Percentiles rank a stretch among this genome's conserved stretches.
Conservation (phyloP, 2,113 vertebrate species). For the Toxotes chatareus region DNA sequence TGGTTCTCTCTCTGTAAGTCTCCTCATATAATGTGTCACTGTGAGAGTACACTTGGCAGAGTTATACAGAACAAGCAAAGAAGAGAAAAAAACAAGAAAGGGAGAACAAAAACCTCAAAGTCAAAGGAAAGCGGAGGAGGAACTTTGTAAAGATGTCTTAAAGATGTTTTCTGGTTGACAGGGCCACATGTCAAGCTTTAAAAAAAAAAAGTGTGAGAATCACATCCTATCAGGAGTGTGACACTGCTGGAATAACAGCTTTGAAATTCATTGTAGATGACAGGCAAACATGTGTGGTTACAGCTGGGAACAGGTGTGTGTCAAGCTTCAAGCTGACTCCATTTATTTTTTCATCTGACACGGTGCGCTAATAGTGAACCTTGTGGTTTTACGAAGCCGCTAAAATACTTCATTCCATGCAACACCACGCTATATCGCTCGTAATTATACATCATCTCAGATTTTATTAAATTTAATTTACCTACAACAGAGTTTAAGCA, state of each 20-base stretch:
- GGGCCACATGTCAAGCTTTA: conserved; percentile 54
- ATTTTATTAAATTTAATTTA: conserved; percentile 30
- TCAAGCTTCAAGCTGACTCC: conserved; percentile 59
- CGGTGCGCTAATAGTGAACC: conserved; percentile 46
- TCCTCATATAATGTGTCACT: conserved; percentile 43
- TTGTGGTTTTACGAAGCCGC: conserved; percentile 30
- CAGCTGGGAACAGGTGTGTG: conserved; percentile 72
- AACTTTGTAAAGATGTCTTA: conserved; percentile 43
- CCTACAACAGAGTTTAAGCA: conserved; percentile 13
- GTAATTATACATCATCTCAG: conserved; percentile 28
- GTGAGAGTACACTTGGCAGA: conserved; percentile 36
- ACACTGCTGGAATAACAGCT: conserved; percentile 62
- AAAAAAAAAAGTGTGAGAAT: conserved; percentile 39
- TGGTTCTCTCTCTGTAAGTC: conserved; percentile 46
- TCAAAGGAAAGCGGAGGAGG: conserved; percentile 36
- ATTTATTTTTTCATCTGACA: conserved; percentile 68
- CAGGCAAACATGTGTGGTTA: conserved; percentile 68
- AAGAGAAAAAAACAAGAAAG: conserved; percentile 19
- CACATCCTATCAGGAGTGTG: conserved; percentile 60
- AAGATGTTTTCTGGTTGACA: conserved; percentile 57
- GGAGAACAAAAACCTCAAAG: conserved; percentile 47
- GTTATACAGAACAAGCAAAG: conserved; percentile 13
- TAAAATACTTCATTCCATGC: conserved; percentile 22
- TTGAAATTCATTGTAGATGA: conserved; percentile 67
- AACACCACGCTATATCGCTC: neutral